A percentile compares a stretch with the other conserved stretches of the same genome.
phyloP scores from a whole-genome alignment of 2,113 vertebrate genomes.

The Cervus canadensis region DNA sequence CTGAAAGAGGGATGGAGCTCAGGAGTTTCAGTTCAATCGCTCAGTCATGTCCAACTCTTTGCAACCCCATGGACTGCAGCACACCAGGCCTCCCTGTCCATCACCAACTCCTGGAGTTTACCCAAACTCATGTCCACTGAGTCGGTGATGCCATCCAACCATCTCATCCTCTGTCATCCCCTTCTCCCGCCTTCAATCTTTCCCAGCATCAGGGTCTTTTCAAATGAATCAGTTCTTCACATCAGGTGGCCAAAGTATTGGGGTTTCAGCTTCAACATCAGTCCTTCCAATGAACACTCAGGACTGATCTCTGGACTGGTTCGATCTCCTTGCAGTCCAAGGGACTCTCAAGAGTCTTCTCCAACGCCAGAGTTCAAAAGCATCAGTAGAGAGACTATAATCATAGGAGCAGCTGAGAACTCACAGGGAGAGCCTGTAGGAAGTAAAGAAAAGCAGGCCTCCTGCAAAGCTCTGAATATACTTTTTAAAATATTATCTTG shows the following conservation, averaged over 20 bases:
- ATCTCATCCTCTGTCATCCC: not conserved
- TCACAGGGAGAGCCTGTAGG: not conserved
- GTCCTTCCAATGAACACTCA: not conserved
- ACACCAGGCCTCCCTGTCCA: not conserved
- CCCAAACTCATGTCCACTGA: not conserved
- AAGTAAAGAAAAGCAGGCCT: not conserved
- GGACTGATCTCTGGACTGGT: not conserved
- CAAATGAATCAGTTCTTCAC: not conserved
- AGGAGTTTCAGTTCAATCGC: rapidly evolving
- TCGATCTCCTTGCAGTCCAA: not conserved
- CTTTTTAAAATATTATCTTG: not conserved
- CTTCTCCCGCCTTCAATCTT: not conserved
- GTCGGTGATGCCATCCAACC: not conserved
- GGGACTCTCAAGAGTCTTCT: not conserved
- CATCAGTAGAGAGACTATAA: not conserved
- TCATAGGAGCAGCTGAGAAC: not conserved
- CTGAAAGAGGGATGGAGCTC: not conserved
- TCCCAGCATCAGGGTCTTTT: not conserved
- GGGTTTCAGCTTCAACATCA: not conserved
- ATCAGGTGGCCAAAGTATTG: not conserved
- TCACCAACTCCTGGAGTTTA: not conserved
- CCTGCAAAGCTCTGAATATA: not conserved
- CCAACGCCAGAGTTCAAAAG: rapidly evolving
- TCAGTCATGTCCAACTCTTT: rapidly evolving
- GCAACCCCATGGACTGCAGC: not conserved